phyloP scores from a whole-genome alignment of 2,113 vertebrate species.

The Neolamprologus hecqui region DNA sequence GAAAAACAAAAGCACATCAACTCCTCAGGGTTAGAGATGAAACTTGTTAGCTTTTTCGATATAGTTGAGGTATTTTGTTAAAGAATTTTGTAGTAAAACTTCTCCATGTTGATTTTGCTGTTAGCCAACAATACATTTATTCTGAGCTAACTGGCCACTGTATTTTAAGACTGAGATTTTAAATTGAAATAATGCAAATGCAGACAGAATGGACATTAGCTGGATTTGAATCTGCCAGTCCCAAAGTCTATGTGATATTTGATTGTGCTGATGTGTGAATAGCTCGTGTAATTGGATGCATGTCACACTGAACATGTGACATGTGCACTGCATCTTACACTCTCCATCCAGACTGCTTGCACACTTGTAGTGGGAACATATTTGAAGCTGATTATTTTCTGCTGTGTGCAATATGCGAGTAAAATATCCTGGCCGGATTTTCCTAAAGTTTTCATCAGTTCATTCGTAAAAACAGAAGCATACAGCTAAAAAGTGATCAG shows the following conservation, averaged over 20 bases:
- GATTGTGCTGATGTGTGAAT: background rate
- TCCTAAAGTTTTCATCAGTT: background rate
- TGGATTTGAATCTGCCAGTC: background rate
- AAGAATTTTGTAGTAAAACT: background rate
- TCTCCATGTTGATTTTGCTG: background rate
- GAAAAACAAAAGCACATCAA: fast-evolving
- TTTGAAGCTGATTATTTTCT: background rate
- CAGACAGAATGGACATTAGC: background rate
- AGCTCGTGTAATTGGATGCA: background rate
- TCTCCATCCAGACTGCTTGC: background rate
- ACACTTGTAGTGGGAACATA: background rate
- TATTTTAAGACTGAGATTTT: background rate
- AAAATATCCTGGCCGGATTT: background rate
- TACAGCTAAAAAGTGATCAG: background rate
- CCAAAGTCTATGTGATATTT: background rate
- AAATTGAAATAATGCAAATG: background rate
- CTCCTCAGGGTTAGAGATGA: background rate
- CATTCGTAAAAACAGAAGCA: background rate
- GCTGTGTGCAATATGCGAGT: background rate
- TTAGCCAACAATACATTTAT: background rate
- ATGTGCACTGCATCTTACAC: background rate
- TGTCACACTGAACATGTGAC: background rate
- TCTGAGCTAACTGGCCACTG: background rate
- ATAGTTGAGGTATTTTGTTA: background rate
- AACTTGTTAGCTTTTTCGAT: background rate